Evolutionary conservation across 2,888 invertebrate genomes (phyloP).

Genomic region (Leucophora obtusa): DNA sequence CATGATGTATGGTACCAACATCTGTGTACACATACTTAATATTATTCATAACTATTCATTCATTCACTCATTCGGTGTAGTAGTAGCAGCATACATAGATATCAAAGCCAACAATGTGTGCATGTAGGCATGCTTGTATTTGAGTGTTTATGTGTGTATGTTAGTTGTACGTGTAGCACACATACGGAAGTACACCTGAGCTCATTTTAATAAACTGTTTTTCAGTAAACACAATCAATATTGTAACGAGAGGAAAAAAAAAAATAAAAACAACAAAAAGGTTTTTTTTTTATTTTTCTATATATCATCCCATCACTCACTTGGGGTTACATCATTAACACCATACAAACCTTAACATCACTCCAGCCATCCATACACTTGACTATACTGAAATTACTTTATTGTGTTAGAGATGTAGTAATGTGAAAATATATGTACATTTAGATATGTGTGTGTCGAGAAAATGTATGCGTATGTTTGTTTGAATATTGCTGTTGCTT

Average conservation of each 20-base stretch:
- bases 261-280: slow-evolving; percentile 15
- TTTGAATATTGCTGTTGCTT: too few relatives aligned
- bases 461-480: slow-evolving; percentile 6
- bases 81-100: background rate
- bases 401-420: slow-evolving; percentile 60
- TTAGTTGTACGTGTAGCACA: background rate
- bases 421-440: background rate
- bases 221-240: slow-evolving; percentile 63
- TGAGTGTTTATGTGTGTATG: background rate
- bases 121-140: background rate
- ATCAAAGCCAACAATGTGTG: background rate
- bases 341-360: background rate
- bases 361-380: background rate
- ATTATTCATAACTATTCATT: slow-evolving; percentile 22
- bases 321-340: slow-evolving; percentile 39
- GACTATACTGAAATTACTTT: slow-evolving; percentile 55
- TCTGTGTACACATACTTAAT: slow-evolving; percentile 13
- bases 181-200: slow-evolving; percentile 45
- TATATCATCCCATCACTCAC: slow-evolving; percentile 27
- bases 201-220: slow-evolving; percentile 63
- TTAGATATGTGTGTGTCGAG: background rate
- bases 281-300: background rate
- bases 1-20: background rate
- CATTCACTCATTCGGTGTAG: background rate
- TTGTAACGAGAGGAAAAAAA: slow-evolving; percentile 43